A percentile compares a stretch with the other conserved stretches of the same genome.
Conservation (phyloP, 2,113 vertebrate species). For the Cynopterus brachyotis region DNA sequence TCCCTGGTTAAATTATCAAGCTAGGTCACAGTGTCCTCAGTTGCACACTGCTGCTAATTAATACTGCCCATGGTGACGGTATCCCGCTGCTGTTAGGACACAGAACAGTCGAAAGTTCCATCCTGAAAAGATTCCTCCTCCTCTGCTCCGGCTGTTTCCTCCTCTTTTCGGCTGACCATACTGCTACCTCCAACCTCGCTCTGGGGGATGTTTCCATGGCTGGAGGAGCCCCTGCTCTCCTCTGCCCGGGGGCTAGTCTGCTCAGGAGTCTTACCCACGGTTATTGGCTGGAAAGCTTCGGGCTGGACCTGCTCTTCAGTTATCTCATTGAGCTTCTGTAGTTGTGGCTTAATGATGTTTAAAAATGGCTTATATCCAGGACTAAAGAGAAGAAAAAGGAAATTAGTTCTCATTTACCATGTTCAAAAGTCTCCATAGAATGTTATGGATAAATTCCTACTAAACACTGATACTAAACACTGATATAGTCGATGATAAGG, state of each 20-base stretch:
- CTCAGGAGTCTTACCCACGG: constrained; percentile 86
- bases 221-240: constrained; percentile 84
- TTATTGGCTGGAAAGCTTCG: constrained; percentile 92
- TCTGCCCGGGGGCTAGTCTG: constrained; percentile 85
- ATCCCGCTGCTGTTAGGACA: constrained; percentile 86
- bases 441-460: not conserved
- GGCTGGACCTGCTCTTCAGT: constrained; percentile 89
- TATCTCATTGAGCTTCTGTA: constrained; percentile 91
- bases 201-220: constrained; percentile 84
- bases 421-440: not conserved
- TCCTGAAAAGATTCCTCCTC: constrained; percentile 90
- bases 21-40: constrained; percentile 57
- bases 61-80: constrained; percentile 35
- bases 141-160: constrained; percentile 81
- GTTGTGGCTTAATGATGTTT: constrained; percentile 93
- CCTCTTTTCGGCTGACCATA: constrained; percentile 81
- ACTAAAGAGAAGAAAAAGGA: constrained; percentile 79
- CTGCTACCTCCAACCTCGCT: constrained; percentile 81
- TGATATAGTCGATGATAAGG: not conserved
- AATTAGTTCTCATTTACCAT: not conserved
- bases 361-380: constrained; percentile 98
- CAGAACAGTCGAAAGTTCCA: constrained; percentile 92
- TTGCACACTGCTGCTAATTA: not conserved
- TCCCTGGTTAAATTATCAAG: constrained; percentile 32
- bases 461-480: not conserved